These are phyloP conservation scores for Pollicipes pollicipes DNA, from an alignment of 1,140 invertebrate genomes.

Conservation along the genomic window DNA sequence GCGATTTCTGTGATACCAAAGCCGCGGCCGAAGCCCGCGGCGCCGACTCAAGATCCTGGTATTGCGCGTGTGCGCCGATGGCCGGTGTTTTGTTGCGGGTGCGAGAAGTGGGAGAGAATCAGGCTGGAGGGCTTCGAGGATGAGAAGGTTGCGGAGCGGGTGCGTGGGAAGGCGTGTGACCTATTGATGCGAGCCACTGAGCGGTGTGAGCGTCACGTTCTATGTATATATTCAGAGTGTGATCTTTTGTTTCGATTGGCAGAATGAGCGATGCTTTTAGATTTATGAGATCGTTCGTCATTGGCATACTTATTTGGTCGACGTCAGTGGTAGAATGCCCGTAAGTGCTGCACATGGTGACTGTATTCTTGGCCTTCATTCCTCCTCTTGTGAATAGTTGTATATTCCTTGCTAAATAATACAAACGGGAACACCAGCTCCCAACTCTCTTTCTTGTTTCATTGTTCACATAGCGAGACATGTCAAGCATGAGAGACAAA, in stretches of 20 bases:
- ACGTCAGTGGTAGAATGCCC: too few relatives aligned
- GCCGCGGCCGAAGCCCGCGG: too few relatives aligned
- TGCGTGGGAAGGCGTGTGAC: background rate
- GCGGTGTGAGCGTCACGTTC: too few relatives aligned
- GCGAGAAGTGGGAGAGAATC: background rate
- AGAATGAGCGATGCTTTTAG: background rate
- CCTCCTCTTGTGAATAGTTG: background rate
- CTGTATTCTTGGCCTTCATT: background rate
- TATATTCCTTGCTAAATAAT: background rate
- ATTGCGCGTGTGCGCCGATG: background rate
- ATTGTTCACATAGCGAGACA: too few relatives aligned
- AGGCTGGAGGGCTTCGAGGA: background rate
- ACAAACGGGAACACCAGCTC: too few relatives aligned
- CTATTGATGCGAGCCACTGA: too few relatives aligned
- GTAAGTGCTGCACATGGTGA: background rate
- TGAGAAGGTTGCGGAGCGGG: background rate
- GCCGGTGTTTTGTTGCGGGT: background rate
- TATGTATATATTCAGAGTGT: too few relatives aligned
- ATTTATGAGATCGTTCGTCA: background rate
- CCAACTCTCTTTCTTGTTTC: too few relatives aligned
- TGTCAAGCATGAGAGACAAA: too few relatives aligned
- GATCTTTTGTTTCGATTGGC: background rate
- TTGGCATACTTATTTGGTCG: too few relatives aligned
- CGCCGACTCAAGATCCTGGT: background rate
- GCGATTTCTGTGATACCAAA: background rate